Conservation (phyloP, 2,113 vertebrate genomes). For the Morone saxatilis region DNA sequence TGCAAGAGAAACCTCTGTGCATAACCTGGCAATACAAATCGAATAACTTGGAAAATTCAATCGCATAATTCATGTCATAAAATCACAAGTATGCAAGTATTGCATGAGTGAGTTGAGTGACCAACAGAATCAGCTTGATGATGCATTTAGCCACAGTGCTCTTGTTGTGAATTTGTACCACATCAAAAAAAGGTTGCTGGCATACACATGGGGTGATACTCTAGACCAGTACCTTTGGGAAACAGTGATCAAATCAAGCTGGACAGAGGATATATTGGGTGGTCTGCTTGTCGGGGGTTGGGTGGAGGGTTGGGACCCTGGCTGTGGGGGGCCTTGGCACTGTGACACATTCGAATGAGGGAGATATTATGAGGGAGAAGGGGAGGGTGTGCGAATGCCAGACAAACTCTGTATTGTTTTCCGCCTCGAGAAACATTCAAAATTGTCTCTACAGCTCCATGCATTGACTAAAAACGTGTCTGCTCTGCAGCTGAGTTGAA, state of each 20-base stretch:
- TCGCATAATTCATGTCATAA: neutral
- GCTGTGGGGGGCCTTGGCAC: constrained; percentile 71
- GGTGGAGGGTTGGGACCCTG: constrained; percentile 60
- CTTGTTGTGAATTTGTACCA: neutral
- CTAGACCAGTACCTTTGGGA: neutral
- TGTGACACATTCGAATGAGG: constrained; percentile 65
- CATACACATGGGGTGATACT: neutral
- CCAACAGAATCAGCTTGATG: neutral
- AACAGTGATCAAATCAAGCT: constrained; percentile 38
- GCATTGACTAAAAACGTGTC: neutral
- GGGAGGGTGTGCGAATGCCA: constrained; percentile 23
- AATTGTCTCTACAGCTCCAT: constrained; percentile 1
- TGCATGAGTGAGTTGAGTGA: neutral
- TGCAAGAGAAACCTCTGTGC: neutral
- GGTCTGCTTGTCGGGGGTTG: constrained; percentile 75
- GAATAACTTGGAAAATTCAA: neutral
- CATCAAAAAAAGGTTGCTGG: neutral
- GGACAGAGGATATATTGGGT: constrained; percentile 67
- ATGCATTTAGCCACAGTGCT: neutral
- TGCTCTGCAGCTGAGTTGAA: constrained; percentile 9
- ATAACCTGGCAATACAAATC: neutral
- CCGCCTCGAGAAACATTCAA: neutral
- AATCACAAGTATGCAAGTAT: neutral
- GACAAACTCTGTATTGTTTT: constrained; percentile 34
- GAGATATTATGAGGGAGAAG: constrained; percentile 48